phyloP scores from a whole-genome alignment of 2,888 invertebrate species.

The Agriopis marginaria region DNA sequence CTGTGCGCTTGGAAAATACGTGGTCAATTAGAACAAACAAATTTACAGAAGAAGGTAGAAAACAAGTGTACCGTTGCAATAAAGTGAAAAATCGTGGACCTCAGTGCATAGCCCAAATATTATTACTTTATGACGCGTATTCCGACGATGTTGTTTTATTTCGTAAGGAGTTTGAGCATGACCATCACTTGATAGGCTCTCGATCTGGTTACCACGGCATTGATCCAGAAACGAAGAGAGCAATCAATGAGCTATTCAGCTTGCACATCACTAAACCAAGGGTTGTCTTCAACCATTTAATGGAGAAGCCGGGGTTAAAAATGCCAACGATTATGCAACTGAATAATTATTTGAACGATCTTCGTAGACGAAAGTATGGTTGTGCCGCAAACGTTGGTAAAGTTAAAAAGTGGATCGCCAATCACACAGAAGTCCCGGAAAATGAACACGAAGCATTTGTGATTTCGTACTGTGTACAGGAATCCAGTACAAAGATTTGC shows the following conservation, averaged over 20 bases:
- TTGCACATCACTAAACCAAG: slow-evolving; percentile 8
- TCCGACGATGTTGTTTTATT: slow-evolving; percentile 12
- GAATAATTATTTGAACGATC: slow-evolving; percentile 8
- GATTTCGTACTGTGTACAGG: slow-evolving; percentile 5
- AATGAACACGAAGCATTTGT: slow-evolving; percentile 8
- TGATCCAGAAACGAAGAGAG: slow-evolving; percentile 8
- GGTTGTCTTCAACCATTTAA: slow-evolving; percentile 6
- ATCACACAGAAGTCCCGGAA: not conserved
- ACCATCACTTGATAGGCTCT: slow-evolving; percentile 11
- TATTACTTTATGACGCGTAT: slow-evolving; percentile 14
- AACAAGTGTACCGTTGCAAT: slow-evolving; percentile 20
- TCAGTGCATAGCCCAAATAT: slow-evolving; percentile 15
- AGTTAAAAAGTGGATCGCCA: slow-evolving; percentile 5
- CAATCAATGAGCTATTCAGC: not conserved
- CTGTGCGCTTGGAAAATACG: slow-evolving; percentile 11
- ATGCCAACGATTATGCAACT: slow-evolving; percentile 14
- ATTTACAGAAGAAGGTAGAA: slow-evolving; percentile 15
- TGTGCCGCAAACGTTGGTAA: not conserved
- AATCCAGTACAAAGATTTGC: slow-evolving; percentile 7
- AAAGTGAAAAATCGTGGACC: slow-evolving; percentile 17
- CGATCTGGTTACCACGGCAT: slow-evolving; percentile 5
- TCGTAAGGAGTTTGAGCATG: slow-evolving; percentile 12
- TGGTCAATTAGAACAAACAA: slow-evolving; percentile 7
- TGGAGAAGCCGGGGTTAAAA: slow-evolving; percentile 8
- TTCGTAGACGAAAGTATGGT: slow-evolving; percentile 8